Evolutionary conservation across 2,888 invertebrate species (phyloP), one percentile per base, ranked within the genome.

Genomic region (Creontiades dilutus): DNA sequence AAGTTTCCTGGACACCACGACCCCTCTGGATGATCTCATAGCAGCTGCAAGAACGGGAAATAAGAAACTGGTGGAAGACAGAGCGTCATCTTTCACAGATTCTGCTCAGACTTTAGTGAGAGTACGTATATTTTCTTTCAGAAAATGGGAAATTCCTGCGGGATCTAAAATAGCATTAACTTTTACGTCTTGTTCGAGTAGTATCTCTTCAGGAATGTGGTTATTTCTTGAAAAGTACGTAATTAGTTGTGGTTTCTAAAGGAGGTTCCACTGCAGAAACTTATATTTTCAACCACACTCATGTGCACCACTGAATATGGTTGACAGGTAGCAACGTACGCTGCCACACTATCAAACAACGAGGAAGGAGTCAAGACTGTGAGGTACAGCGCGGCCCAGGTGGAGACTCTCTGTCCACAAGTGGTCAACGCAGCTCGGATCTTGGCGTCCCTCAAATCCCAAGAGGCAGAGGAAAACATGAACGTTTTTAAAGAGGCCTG

Each of bases 401-500:
- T 61, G 7, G 85, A 85, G 27, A 85, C 61, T 4, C 61, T 85
- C 14, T 85, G 85, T 46, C 85, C 85, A 16, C 85, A 85, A 85
- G 85, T 85, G 16, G 61, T 85, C n/a, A 85, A 85, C 23, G 85
- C 85, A 7, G 85, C 85, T 16, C 14, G 85, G 61, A 85, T 85
- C 16, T 61, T 85, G 1, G 37, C n/a, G 23, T 57, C 85, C 16
- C 46, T 85, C 27, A 85, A 85, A 57, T 85, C 85, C 0, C 85
- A 85, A 85, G 85, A 57, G 16, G 85, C 85, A 13, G 85, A 85
- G 37, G 85, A 85, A 57, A 85, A 85, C 37, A 85, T 85, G 85
- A 37, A 37, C 16, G 85, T 85, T 28, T 85, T 85, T 37, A 85
- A 85, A 61, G 57, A 85, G 13, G 61, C 85, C 27, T 85, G 85